Evolutionary conservation across 35 echinoderm and acorn worm species (phyloP), one percentile per base, ranked within the genome.

Genomic region (Apostichopus californicus): DNA sequence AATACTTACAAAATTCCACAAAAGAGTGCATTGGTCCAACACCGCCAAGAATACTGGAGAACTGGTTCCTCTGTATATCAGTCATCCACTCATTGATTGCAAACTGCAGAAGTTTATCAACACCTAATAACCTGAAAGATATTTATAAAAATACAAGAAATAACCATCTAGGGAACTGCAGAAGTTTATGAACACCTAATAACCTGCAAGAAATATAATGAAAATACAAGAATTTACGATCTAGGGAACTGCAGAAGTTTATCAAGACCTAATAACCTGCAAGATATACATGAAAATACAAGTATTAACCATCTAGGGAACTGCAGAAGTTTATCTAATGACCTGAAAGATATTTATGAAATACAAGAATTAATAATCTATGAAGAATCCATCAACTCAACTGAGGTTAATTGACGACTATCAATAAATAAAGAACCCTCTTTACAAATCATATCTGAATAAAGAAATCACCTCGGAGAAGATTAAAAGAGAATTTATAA

Each of bases 1-100:
- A 61, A 75, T 68, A 93, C 97, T 87, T 93, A 98, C 97, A 94
- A 22, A 98, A 91, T 73, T 98, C 95, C 3, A 98, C 97, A 84
- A 98, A 94, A 13, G 97, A 98, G 77, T 98, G 97, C 95, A 98
- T 96, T 73, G 97, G 97, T 88, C 97, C 97, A 46, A 98, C 95
- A 73, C 95, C 97, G 86, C 97, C 97, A 5, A 98, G 88, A 6
- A 98, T 94, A 63, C 97, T 94, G 6, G 97, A 95, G 80, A 94
- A 83, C 83, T 98, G 97, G 14, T 91, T 94, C 88, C 91, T 96
- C 78, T 98, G 96, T 56, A 98, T 98, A 55, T 98, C 97, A 21
- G 90, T 79, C 6, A 86, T 72, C 97, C 97, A 98, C 81, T 98
- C 97, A 93, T 98, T 98, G 23, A 98, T 83, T 13, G 93, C 91